Evolutionary conservation across 1,140 invertebrate species (phyloP).

Genomic region (Drosophila elegans): DNA sequence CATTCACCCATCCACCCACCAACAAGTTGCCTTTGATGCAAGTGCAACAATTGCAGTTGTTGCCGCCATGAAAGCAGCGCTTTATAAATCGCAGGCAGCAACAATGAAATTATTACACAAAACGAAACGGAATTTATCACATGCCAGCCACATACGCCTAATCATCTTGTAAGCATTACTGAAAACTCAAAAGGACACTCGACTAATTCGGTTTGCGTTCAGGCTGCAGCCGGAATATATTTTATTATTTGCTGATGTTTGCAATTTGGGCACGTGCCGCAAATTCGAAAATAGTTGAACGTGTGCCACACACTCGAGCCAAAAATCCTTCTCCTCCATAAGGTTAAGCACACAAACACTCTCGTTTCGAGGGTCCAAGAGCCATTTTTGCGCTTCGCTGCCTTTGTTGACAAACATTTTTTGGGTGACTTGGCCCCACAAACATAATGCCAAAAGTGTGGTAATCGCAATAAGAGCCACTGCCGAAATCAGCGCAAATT

Average conservation of each 20-base stretch:
- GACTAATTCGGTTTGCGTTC: slow-evolving; percentile 66
- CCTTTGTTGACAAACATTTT: slow-evolving; percentile 79
- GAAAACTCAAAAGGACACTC: slow-evolving; percentile 26
- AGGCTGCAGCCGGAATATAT: slow-evolving; percentile 64
- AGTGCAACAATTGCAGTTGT: slow-evolving; percentile 27
- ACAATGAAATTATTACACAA: slow-evolving; percentile 47
- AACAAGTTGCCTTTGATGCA: slow-evolving; percentile 47
- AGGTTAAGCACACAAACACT: slow-evolving; percentile 39
- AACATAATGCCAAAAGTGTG: slow-evolving; percentile 55
- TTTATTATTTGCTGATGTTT: slow-evolving; percentile 84
- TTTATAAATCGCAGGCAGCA: slow-evolving; percentile 24
- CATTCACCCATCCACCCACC: slow-evolving; percentile 12
- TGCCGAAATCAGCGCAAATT: slow-evolving; percentile 76
- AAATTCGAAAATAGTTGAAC: slow-evolving; percentile 82
- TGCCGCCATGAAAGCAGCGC: slow-evolving; percentile 9
- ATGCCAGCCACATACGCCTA: slow-evolving; percentile 70
- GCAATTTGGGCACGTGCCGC: slow-evolving; percentile 81
- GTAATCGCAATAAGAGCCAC: slow-evolving; percentile 21
- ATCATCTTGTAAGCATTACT: slow-evolving; percentile 59
- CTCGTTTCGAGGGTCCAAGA: slow-evolving; percentile 11
- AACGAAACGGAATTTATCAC: slow-evolving; percentile 39
- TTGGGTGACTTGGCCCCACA: slow-evolving; percentile 47
- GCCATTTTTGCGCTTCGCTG: slow-evolving; percentile 75
- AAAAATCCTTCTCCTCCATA: slow-evolving; percentile 46
- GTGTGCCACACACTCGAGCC: slow-evolving; percentile 64